Evolutionary conservation across 1,140 invertebrate species (phyloP).

Genomic region (Zaprionus capensis): DNA sequence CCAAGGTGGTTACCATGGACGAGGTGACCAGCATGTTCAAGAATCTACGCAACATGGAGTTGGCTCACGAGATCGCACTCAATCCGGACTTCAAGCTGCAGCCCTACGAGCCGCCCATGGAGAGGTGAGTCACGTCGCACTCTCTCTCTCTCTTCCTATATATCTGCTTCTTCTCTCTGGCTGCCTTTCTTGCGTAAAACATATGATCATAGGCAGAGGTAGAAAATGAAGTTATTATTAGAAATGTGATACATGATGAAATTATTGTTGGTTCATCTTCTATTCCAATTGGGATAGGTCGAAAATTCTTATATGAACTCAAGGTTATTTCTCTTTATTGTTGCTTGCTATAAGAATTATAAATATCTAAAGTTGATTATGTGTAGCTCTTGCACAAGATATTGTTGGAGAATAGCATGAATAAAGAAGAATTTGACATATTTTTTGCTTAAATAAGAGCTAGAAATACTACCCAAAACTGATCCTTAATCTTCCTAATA

Average conservation of each 20-base stretch:
- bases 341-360: neutral
- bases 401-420: no score
- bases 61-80: conserved; percentile 98
- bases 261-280: neutral
- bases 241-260: neutral
- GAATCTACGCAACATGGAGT: conserved; percentile 95
- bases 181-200: neutral
- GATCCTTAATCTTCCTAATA: no score
- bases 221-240: neutral
- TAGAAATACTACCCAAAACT: no score
- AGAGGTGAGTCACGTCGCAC: conserved; percentile 85
- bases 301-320: neutral
- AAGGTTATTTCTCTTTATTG: no score
- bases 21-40: conserved; percentile 95
- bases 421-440: neutral
- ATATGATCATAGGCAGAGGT: neutral
- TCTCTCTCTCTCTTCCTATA: neutral
- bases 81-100: conserved; percentile 96
- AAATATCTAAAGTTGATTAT: neutral
- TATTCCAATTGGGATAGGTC: neutral
- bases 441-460: conserved; percentile 2
- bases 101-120: conserved; percentile 90
- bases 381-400: neutral
- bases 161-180: neutral
- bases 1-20: conserved; percentile 94